A percentile compares a stretch with the other conserved stretches of the same genome.
These are phyloP conservation scores for Diarsia mendica DNA, from an alignment of 2,888 invertebrate species.

Conservation along the genomic window DNA sequence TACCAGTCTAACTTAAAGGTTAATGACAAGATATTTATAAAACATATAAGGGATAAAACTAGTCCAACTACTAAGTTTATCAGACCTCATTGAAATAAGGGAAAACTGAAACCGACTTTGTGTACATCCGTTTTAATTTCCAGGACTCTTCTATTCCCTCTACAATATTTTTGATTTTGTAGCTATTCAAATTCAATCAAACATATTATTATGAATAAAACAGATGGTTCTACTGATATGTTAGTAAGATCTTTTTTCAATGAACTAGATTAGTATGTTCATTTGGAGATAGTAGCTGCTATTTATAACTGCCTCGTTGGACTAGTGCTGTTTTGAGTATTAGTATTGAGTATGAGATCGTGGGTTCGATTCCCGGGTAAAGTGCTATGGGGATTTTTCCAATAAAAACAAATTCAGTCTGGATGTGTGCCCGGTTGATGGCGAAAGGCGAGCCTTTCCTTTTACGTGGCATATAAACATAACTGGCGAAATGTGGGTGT, in stretches of 20 bases:
- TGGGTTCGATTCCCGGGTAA: too few species aligned
- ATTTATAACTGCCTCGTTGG: neutral
- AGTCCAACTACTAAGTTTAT: neutral
- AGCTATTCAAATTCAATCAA: conserved; percentile 9
- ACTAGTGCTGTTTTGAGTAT: too few species aligned
- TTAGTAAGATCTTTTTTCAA: neutral
- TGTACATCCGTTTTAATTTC: neutral
- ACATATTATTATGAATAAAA: neutral
- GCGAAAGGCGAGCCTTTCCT: too few species aligned
- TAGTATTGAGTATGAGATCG: too few species aligned
- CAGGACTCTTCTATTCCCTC: neutral
- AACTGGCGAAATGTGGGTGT: too few species aligned
- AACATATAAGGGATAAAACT: neutral
- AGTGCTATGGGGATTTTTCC: too few species aligned
- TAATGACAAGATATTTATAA: too few species aligned
- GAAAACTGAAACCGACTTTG: neutral
- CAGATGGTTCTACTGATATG: neutral
- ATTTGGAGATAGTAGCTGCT: neutral
- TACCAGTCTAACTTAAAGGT: neutral
- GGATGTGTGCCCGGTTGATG: too few species aligned
- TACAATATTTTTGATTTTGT: neutral
- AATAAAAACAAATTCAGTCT: too few species aligned
- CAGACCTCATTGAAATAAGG: too few species aligned
- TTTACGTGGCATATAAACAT: too few species aligned
- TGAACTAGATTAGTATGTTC: neutral